Evolutionary conservation across 1,140 invertebrate species (phyloP).

Genomic region (Paraescarpia echinospica): DNA sequence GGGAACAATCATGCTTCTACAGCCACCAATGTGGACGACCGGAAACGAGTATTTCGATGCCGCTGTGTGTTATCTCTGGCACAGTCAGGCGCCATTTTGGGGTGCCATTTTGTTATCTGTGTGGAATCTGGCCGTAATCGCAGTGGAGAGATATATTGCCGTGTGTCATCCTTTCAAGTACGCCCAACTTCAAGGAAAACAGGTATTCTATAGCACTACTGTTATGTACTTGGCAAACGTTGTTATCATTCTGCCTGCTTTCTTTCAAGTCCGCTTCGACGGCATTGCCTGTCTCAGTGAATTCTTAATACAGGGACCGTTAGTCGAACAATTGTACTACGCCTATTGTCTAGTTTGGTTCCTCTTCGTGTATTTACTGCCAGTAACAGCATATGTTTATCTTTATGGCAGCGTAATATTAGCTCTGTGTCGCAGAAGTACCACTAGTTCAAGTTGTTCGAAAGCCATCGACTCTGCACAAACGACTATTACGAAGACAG

Average conservation of each 20-base stretch:
- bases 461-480: background rate
- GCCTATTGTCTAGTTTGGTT: background rate
- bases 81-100: constrained; percentile 16
- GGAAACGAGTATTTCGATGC: constrained; percentile 16
- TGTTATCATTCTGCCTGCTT: background rate
- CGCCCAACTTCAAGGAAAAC: background rate
- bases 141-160: constrained; percentile 1
- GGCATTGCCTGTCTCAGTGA: background rate
- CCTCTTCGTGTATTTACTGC: background rate
- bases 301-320: background rate
- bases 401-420: background rate
- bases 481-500: constrained; percentile 10
- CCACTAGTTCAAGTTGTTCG: background rate
- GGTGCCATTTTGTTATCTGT: background rate
- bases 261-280: background rate
- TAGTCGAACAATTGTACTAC: background rate
- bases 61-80: constrained; percentile 16
- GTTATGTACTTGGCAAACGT: background rate
- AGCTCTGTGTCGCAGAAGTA: background rate
- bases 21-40: constrained; percentile 12
- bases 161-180: constrained; percentile 10
- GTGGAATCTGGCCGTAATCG: background rate
- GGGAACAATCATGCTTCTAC: constrained; percentile 9
- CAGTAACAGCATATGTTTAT: background rate
- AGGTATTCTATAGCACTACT: background rate